Conservation (phyloP, 2,797 vertebrate species). For the Emys orbicularis region DNA sequence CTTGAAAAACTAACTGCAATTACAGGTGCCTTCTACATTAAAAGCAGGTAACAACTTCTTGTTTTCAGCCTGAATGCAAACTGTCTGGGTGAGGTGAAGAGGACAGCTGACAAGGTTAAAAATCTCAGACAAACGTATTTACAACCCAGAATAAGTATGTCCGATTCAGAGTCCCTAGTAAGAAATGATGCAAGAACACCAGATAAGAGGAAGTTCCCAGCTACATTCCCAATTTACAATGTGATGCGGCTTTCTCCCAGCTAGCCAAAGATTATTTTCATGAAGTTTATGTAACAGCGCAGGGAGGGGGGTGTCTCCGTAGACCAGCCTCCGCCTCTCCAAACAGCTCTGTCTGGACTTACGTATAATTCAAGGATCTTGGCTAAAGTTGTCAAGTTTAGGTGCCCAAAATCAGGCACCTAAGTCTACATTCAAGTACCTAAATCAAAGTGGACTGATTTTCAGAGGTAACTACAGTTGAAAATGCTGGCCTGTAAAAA, state of each 20-base stretch:
- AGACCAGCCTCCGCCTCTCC: not conserved
- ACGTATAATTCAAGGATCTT: not conserved
- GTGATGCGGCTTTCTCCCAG: too few relatives aligned
- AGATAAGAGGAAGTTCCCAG: not conserved
- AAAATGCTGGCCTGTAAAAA: not conserved
- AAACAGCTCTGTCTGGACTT: not conserved
- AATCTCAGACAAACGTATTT: not conserved
- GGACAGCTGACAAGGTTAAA: not conserved
- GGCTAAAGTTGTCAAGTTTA: not conserved
- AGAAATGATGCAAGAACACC: slow-evolving; percentile 20
- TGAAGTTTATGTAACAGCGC: too few relatives aligned
- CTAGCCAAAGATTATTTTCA: too few relatives aligned
- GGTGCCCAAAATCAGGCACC: not conserved
- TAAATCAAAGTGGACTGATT: not conserved
- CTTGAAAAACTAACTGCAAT: not conserved
- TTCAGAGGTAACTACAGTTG: not conserved
- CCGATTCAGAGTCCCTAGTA: not conserved
- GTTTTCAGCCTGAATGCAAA: not conserved
- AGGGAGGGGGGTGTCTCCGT: not conserved
- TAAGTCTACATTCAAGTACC: not conserved
- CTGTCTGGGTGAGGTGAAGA: not conserved
- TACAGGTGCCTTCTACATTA: not conserved
- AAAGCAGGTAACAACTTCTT: not conserved
- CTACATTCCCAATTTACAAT: not conserved
- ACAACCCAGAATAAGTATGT: not conserved